Conservation (phyloP, 35 echinoderm and acorn worm species). For the Nesometra sesokonis region DNA sequence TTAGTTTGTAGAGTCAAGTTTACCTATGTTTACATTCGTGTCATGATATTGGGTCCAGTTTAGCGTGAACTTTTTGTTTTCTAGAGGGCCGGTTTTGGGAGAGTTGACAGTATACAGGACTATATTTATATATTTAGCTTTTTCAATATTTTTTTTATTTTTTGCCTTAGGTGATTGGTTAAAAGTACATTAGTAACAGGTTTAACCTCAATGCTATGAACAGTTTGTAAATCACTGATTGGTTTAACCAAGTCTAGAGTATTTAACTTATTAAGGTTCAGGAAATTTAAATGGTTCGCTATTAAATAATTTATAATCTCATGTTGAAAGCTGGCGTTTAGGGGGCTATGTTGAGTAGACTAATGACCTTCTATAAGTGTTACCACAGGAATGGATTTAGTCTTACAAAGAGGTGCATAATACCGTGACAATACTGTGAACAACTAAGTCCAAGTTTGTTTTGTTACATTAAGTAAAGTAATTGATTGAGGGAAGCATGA, state of each 20-base stretch:
- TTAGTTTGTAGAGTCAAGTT: no score
- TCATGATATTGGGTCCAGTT: no score
- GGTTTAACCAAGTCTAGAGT: background rate
- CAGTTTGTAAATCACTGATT: background rate
- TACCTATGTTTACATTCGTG: no score
- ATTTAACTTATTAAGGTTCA: background rate
- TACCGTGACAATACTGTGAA: background rate
- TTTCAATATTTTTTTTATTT: background rate
- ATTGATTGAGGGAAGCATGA: background rate
- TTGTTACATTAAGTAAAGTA: background rate
- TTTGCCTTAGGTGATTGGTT: background rate
- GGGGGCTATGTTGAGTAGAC: background rate
- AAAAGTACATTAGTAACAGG: background rate
- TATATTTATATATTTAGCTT: no score
- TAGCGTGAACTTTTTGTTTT: no score
- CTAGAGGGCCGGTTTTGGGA: no score
- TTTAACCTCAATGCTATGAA: background rate
- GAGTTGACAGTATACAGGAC: no score
- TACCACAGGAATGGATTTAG: background rate
- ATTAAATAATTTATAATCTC: background rate
- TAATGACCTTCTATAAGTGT: background rate
- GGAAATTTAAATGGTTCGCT: background rate
- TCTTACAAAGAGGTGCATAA: background rate
- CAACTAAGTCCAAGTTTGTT: background rate
- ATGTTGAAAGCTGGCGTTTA: background rate